phyloP scores from a whole-genome alignment of 92 coral and sea anemone species.

The Parazoanthus atlanticus region DNA sequence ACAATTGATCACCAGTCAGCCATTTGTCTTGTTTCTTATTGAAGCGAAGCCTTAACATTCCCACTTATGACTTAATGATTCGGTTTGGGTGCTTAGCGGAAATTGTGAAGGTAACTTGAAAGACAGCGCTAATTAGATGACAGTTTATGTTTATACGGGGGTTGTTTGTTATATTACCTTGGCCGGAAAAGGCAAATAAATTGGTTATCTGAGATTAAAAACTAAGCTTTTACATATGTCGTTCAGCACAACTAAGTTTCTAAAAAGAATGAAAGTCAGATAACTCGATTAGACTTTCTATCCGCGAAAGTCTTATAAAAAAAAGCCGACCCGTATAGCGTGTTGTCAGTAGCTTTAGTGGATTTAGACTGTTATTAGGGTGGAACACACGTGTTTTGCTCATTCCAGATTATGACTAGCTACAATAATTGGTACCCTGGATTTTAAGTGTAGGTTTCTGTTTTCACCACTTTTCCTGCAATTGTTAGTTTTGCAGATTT shows the following conservation, averaged over 20 bases:
- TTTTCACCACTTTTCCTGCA: neutral
- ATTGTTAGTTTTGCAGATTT: neutral
- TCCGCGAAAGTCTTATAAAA: neutral
- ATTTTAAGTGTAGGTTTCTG: neutral
- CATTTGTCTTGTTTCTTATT: conserved; percentile 7
- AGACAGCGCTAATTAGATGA: conserved; percentile 29
- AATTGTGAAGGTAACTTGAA: conserved; percentile 28
- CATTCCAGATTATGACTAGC: neutral
- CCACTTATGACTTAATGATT: neutral
- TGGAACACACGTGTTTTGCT: neutral
- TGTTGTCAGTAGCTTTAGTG: neutral
- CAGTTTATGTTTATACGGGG: neutral
- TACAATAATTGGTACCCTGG: neutral
- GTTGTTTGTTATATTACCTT: conserved; percentile 10
- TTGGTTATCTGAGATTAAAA: conserved; percentile 30
- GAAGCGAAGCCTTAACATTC: conserved; percentile 9
- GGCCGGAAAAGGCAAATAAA: conserved; percentile 18
- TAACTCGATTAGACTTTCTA: neutral
- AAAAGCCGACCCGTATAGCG: neutral
- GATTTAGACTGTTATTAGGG: neutral
- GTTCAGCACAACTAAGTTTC: neutral
- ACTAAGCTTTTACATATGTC: conserved; percentile 7
- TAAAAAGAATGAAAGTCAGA: too few species aligned
- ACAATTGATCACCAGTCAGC: neutral
- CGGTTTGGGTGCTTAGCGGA: conserved; percentile 30